Percentiles rank a stretch among this genome's conserved stretches.
These are phyloP conservation scores for Luidia sarsii DNA, from an alignment of 53 echinoderm and acorn worm genomes.

Conservation along the genomic window DNA sequence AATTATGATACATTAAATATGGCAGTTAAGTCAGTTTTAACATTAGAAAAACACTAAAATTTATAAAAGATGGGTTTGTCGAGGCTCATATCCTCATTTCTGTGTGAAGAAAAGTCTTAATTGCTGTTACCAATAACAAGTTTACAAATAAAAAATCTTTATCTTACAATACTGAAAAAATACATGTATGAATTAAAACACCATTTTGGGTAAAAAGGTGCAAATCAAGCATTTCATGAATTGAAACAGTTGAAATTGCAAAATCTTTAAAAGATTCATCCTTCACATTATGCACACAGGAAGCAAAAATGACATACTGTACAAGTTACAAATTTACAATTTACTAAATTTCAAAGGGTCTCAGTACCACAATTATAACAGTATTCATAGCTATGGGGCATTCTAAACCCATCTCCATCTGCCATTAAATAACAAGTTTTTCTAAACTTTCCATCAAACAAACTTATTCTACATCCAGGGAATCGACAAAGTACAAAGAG, in stretches of 20 bases:
- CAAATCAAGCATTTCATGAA: background rate
- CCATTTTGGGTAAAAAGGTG: background rate
- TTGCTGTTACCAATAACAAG: too few relatives aligned
- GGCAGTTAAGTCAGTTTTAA: background rate
- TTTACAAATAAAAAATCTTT: too few relatives aligned
- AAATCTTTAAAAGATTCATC: background rate
- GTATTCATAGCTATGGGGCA: background rate
- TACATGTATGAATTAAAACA: too few relatives aligned
- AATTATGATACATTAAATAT: background rate
- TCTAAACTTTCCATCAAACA: background rate
- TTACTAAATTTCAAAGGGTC: too few relatives aligned
- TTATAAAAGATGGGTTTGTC: background rate
- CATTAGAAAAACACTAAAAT: background rate
- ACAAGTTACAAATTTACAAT: too few relatives aligned
- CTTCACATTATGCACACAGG: background rate
- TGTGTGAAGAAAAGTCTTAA: too few relatives aligned
- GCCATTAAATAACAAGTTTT: background rate
- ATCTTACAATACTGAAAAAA: too few relatives aligned
- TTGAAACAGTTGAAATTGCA: background rate
- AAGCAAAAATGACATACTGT: background rate
- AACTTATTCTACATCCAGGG: background rate
- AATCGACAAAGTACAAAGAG: constrained; percentile 34
- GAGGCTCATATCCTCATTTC: too few relatives aligned
- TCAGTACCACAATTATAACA: background rate
- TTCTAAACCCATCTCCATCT: background rate